Conservation (phyloP, 2,888 invertebrate species). For the Elgonia sp. region DNA sequence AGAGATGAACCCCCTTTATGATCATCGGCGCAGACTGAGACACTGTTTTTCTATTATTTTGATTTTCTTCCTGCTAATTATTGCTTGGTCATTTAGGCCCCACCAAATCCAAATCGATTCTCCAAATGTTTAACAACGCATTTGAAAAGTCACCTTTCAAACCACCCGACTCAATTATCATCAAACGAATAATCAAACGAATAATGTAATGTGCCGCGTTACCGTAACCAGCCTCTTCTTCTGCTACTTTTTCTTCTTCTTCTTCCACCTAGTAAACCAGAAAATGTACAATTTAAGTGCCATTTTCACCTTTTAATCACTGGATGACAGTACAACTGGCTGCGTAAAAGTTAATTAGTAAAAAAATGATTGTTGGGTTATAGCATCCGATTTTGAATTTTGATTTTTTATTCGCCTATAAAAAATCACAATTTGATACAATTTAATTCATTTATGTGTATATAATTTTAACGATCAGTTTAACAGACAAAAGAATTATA, state of each 20-base stretch:
- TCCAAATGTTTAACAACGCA: conserved; percentile 47
- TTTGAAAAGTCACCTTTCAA: conserved; percentile 63
- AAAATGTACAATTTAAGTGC: too few relatives aligned
- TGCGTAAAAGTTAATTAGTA: too few relatives aligned
- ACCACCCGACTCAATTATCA: conserved; percentile 50
- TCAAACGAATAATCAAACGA: conserved; percentile 41
- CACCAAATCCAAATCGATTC: conserved; percentile 6
- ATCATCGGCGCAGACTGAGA: conserved; percentile 22
- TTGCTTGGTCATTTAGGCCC: conserved; percentile 70
- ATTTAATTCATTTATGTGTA: too few relatives aligned
- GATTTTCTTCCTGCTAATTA: conserved; percentile 66
- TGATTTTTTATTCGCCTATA: too few relatives aligned
- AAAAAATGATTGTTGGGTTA: too few relatives aligned
- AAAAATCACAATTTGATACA: too few relatives aligned
- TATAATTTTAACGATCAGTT: too few relatives aligned
- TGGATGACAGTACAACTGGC: too few relatives aligned
- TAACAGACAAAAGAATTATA: too few relatives aligned
- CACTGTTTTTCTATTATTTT: conserved; percentile 70
- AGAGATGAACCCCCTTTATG: conserved; percentile 41
- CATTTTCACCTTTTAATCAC: too few relatives aligned
- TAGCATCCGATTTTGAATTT: too few relatives aligned
- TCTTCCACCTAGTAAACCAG: background rate
- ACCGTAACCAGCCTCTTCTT: conserved; percentile 50
- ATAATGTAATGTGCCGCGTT: conserved; percentile 11
- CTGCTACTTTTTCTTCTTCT: background rate